These are phyloP conservation scores for Erynnis tages DNA, from an alignment of 2,888 invertebrate species.

Conservation along the genomic window DNA sequence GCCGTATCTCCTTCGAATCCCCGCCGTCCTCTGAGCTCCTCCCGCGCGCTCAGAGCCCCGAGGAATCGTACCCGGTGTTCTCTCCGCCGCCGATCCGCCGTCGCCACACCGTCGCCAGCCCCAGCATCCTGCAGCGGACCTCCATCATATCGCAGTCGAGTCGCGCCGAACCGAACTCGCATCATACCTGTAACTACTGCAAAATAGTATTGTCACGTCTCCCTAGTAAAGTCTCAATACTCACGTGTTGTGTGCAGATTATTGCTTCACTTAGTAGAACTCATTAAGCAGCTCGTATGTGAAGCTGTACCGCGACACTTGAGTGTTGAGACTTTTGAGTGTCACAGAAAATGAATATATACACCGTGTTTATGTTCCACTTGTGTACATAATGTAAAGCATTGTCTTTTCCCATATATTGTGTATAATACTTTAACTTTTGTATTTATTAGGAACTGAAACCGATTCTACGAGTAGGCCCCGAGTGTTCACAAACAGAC, in stretches of 20 bases:
- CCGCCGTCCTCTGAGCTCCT: constrained; percentile 88
- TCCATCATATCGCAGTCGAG: constrained; percentile 90
- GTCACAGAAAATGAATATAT: constrained; percentile 22
- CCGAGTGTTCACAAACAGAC: constrained; percentile 62
- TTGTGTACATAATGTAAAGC: constrained; percentile 72
- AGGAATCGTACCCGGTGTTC: constrained; percentile 92
- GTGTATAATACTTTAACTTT: constrained; percentile 46
- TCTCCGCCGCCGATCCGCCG: constrained; percentile 90
- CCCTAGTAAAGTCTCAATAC: constrained; percentile 4
- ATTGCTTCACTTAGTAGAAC: too few relatives aligned
- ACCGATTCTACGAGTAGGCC: constrained; percentile 44
- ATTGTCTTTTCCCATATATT: constrained; percentile 36
- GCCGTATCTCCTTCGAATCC: constrained; percentile 90
- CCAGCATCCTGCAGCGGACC: constrained; percentile 83
- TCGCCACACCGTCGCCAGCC: constrained; percentile 80
- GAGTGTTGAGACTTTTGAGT: constrained; percentile 16
- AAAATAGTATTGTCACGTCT: not conserved
- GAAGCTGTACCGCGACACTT: too few relatives aligned
- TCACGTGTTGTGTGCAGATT: too few relatives aligned
- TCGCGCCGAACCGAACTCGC: constrained; percentile 87
- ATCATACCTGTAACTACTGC: constrained; percentile 92
- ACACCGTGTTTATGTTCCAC: constrained; percentile 34
- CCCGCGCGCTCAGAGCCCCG: constrained; percentile 85
- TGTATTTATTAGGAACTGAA: constrained; percentile 55
- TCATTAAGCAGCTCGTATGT: too few relatives aligned